phyloP scores from a whole-genome alignment of 2,113 vertebrate species.

The Rhabdomys dilectus region DNA sequence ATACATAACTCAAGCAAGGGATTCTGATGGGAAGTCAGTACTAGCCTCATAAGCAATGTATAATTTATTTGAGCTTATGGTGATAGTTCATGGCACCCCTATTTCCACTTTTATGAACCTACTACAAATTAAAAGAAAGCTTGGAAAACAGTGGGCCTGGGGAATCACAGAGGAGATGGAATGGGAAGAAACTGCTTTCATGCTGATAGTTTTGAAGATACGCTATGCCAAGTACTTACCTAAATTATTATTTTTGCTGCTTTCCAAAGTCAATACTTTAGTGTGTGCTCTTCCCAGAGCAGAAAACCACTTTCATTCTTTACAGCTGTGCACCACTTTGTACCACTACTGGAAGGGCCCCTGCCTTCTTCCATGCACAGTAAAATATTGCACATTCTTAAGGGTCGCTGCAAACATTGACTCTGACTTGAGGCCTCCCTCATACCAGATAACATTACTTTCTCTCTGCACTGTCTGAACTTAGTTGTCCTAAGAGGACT shows the following conservation, averaged over 20 bases:
- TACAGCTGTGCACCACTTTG: not conserved
- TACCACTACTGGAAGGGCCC: not conserved
- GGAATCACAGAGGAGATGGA: not conserved
- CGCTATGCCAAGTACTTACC: not conserved
- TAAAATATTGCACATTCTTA: not conserved
- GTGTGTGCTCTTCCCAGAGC: not conserved
- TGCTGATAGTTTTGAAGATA: not conserved
- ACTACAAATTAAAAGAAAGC: not conserved
- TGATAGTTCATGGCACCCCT: not conserved
- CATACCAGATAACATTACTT: not conserved
- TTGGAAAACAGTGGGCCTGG: slow-evolving; percentile 2
- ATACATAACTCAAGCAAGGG: not conserved
- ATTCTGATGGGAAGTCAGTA: not conserved
- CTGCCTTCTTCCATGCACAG: not conserved
- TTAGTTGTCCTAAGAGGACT: not conserved
- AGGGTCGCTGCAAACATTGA: not conserved
- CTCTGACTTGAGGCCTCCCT: not conserved
- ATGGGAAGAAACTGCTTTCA: not conserved
- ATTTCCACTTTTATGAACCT: not conserved
- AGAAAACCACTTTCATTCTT: not conserved
- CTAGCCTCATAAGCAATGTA: not conserved
- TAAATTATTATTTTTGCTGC: not conserved
- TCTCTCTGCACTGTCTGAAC: not conserved
- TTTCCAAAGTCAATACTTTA: not conserved
- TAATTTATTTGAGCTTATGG: not conserved